Percentiles rank a stretch among this genome's conserved stretches.
These are phyloP conservation scores for Helobdella robusta DNA, from an alignment of 2,888 invertebrate genomes.

Conservation along the genomic window DNA sequence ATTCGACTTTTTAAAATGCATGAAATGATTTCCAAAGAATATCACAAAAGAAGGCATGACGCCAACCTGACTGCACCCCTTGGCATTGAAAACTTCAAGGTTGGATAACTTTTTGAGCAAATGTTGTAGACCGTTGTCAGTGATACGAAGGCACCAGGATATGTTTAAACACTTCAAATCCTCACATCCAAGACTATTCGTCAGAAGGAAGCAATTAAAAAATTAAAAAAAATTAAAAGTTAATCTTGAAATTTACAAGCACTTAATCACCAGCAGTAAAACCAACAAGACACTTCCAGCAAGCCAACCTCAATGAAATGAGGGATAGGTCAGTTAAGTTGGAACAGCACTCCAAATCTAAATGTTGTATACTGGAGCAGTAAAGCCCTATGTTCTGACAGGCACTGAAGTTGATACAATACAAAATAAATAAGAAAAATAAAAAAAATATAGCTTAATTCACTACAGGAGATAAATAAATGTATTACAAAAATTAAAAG, in stretches of 20 bases:
- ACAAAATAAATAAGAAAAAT: too few species aligned
- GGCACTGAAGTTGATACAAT: conserved; percentile 63
- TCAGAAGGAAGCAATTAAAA: not conserved
- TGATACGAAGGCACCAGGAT: conserved; percentile 90
- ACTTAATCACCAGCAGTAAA: too few species aligned
- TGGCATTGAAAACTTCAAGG: conserved; percentile 7
- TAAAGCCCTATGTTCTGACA: conserved; percentile 79
- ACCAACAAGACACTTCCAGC: too few species aligned
- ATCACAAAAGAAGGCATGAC: not conserved
- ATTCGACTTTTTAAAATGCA: too few species aligned
- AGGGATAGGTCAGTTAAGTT: conserved; percentile 59
- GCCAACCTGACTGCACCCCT: conserved; percentile 18
- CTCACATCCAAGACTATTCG: conserved; percentile 67
- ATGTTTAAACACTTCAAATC: conserved; percentile 82
- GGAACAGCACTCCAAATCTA: conserved; percentile 88
- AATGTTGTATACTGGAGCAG: conserved; percentile 57
- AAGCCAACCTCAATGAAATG: conserved; percentile 17
- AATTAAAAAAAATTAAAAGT: not conserved
- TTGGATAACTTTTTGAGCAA: conserved; percentile 57
- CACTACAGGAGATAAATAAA: too few species aligned
- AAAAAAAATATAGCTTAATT: too few species aligned
- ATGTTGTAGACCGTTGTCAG: conserved; percentile 75
- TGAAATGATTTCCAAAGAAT: too few species aligned
- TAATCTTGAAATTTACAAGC: not conserved
- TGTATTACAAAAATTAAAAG: too few species aligned